A percentile compares a stretch with the other conserved stretches of the same genome.
Conservation (phyloP, 2,113 vertebrate species). For the Chamaetylas fuelleborni region DNA sequence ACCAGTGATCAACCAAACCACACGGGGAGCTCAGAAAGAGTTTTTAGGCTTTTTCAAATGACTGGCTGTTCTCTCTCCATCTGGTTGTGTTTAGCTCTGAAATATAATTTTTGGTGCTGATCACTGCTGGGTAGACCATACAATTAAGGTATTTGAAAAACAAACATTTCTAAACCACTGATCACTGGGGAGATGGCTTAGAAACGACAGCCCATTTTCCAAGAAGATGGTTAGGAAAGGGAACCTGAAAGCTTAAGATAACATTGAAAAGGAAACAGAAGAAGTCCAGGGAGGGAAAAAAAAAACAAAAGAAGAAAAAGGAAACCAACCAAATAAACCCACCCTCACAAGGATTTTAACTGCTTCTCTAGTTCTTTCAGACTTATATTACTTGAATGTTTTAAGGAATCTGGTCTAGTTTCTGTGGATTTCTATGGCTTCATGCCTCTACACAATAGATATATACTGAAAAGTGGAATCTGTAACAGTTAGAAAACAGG, state of each 20-base stretch:
- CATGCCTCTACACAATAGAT: background rate
- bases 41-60: slow-evolving; percentile 49
- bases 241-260: slow-evolving; percentile 59
- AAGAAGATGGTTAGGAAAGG: slow-evolving; percentile 60
- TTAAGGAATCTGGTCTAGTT: background rate
- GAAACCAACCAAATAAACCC: slow-evolving; percentile 24
- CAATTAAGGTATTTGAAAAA: slow-evolving; percentile 85
- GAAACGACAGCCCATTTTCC: slow-evolving; percentile 73
- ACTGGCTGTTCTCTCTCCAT: slow-evolving; percentile 70
- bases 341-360: slow-evolving; percentile 41
- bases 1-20: slow-evolving; percentile 71
- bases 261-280: slow-evolving; percentile 50
- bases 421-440: background rate
- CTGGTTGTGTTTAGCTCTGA: slow-evolving; percentile 78
- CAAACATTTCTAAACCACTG: slow-evolving; percentile 78
- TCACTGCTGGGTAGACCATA: slow-evolving; percentile 79
- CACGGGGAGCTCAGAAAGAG: slow-evolving; percentile 8
- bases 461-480: background rate
- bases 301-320: background rate
- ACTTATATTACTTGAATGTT: background rate
- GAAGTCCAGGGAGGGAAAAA: background rate
- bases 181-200: slow-evolving; percentile 63
- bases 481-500: background rate
- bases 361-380: background rate
- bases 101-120: slow-evolving; percentile 77